These are phyloP conservation scores for Danio rerio DNA, from an alignment of 2,113 vertebrate species.

Conservation along the genomic window DNA sequence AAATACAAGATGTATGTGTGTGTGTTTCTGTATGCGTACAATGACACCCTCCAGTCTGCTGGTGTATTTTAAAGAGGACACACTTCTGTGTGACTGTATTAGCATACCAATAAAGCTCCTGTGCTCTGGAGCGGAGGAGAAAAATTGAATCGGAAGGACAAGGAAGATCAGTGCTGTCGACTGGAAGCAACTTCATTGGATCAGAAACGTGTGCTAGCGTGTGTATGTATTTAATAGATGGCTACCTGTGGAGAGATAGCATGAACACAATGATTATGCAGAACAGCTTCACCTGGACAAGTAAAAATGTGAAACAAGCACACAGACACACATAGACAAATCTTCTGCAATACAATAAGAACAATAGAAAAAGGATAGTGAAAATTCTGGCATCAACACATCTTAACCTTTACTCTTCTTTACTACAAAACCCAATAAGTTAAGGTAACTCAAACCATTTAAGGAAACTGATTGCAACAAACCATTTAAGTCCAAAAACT, in stretches of 20 bases:
- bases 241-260: conserved; percentile 18
- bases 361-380: neutral
- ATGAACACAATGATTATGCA: conserved; percentile 36
- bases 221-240: conserved; percentile 17
- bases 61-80: conserved; percentile 24
- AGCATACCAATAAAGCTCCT: conserved; percentile 41
- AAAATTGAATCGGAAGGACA: conserved; percentile 38
- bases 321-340: neutral
- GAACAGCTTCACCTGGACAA: conserved; percentile 45
- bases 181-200: conserved; percentile 31
- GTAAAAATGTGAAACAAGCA: conserved; percentile 20
- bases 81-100: conserved; percentile 26
- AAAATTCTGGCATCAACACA: neutral
- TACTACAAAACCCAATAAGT: neutral
- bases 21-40: conserved; percentile 31
- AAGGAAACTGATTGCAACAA: too few species aligned
- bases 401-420: neutral
- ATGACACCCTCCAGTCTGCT: conserved; percentile 24
- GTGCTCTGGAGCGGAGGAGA: conserved; percentile 8
- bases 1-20: conserved; percentile 4
- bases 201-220: neutral
- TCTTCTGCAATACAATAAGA: neutral
- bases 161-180: conserved; percentile 26
- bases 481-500: too few species aligned
- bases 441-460: too few species aligned